Percentiles rank a stretch among this genome's conserved stretches.
These are phyloP conservation scores for Misgurnus mizolepis DNA, from an alignment of 2,113 vertebrate genomes.

Conservation along the genomic window DNA sequence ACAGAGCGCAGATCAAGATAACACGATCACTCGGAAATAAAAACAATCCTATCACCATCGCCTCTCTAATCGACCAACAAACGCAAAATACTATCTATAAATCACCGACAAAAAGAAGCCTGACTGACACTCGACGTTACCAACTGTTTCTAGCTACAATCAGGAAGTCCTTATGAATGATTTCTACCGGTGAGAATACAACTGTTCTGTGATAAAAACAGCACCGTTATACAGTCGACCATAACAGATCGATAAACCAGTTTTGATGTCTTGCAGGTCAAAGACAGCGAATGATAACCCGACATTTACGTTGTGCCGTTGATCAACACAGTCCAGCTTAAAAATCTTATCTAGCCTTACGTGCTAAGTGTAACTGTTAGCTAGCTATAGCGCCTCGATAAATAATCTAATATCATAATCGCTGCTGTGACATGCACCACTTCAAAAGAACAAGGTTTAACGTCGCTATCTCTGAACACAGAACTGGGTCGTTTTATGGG, in stretches of 20 bases:
- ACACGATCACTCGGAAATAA: neutral
- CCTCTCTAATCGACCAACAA: neutral
- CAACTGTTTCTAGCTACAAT: conserved; percentile 37
- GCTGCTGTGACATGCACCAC: neutral
- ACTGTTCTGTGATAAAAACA: neutral
- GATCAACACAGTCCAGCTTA: neutral
- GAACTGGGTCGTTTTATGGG: neutral
- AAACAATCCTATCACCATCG: neutral
- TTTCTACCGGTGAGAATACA: conserved; percentile 25
- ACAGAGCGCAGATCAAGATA: neutral
- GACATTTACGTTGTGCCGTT: neutral
- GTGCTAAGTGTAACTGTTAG: neutral
- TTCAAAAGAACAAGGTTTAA: neutral
- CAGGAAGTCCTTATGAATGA: conserved; percentile 49
- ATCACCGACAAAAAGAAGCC: neutral
- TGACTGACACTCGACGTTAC: neutral
- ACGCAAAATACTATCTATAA: neutral
- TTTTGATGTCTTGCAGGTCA: neutral
- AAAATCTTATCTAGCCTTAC: conserved; percentile 11
- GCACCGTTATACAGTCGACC: neutral
- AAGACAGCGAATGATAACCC: neutral
- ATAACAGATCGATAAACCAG: neutral
- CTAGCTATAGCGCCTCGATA: conserved; percentile 24
- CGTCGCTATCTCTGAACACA: neutral
- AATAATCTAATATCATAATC: conserved; percentile 33